Conservation (phyloP, 2,113 vertebrate species). For the Otus sunia region DNA sequence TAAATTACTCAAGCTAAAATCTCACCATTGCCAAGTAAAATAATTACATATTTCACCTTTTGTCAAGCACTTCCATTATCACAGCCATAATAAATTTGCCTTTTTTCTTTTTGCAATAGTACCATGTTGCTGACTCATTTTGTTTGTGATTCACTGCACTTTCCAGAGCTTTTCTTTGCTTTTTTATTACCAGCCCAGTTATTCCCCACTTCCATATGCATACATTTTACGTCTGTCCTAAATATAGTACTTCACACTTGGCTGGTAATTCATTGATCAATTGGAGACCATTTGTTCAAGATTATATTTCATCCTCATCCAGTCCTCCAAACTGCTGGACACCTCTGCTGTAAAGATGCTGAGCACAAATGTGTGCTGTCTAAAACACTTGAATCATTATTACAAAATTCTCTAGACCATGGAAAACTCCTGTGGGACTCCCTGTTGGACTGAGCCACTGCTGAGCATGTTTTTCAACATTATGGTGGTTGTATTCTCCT, state of each 20-base stretch:
- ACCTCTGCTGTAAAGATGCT: neutral
- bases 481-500: neutral
- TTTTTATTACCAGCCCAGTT: neutral
- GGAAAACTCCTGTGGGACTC: neutral
- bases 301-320: neutral
- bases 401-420: neutral
- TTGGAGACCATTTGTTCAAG: neutral
- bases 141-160: neutral
- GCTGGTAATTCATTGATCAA: neutral
- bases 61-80: neutral
- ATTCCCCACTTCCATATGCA: neutral
- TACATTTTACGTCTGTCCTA: neutral
- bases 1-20: neutral
- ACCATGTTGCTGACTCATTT: neutral
- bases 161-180: neutral
- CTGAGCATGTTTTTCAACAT: neutral
- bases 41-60: neutral
- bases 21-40: neutral
- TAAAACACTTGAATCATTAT: neutral
- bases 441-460: neutral
- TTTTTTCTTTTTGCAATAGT: neutral
- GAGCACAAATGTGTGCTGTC: neutral
- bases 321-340: neutral
- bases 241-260: neutral
- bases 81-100: neutral